Base-by-base conservation (phyloP, 2,888 invertebrate genomes). In the Pelosia muscerda region DNA sequence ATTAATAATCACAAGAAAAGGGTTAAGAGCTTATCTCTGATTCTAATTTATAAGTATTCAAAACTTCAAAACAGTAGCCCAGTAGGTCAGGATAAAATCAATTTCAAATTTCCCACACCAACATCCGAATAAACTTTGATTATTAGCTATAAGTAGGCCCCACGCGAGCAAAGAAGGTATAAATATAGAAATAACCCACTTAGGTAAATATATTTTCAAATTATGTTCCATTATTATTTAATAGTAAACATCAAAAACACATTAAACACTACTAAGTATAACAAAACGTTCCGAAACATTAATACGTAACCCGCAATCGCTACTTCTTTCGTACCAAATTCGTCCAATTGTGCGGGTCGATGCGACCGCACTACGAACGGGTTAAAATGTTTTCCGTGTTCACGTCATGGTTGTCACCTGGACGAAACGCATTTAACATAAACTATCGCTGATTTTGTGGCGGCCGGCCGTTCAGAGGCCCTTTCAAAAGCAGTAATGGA, bases 321-420 rank as follows among this genome's bases (percentile, higher is more conserved):
- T 66, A 71, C 71, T 81, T 76, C 79, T 76, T 79, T 71, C 67
- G 70, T 67, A n/a, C n/a, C n/a, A n/a, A 72, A 81, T 79, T 81
- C 72, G 79, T 66, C 73, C 54, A 63, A 63, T 72, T 75, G 69
- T 66, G 49, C 57, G 69, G 81, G 77, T 83, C 82, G 81, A 70
- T 76, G 76, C 63, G 87, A 88, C 90, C 92, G 82, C 89, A 88
- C 74, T 74, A 78, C 81, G 80, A 81, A 76, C 79, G 88, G 88
- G 91, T 90, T 93, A 92, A 93, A 93, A 93, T 87, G 90, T 86
- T 93, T 93, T 90, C 86, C 92, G 78, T 93, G 93, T 93, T 80
- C 78, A 76, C 83, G 85, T 85, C 84, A 84, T 74, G 80, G 79
- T 82, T 81, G 88, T 86, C 90, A 89, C 87, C 86, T 88, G 86